phyloP scores from a whole-genome alignment of 2,113 vertebrate species.

The Pongo pygmaeus region DNA sequence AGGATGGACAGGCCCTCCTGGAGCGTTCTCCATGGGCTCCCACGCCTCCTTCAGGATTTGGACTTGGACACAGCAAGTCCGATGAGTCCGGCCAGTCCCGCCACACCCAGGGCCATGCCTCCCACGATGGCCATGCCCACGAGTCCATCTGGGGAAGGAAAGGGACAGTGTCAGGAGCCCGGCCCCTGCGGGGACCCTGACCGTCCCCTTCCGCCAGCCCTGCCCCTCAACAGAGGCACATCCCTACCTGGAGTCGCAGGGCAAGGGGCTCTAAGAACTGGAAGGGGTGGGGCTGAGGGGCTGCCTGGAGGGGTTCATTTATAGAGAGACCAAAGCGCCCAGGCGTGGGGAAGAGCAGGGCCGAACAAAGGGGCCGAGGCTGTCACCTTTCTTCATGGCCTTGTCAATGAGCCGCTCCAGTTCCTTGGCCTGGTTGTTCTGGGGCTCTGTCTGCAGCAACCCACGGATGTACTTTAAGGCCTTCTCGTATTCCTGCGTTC shows the following conservation, averaged over 20 bases:
- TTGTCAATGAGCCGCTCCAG: conserved; percentile 92
- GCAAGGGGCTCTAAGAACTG: neutral
- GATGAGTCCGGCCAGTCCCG: conserved; percentile 91
- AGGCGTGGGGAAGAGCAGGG: neutral
- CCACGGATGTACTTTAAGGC: conserved; percentile 91
- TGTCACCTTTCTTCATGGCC: conserved; percentile 92
- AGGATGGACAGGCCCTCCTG: neutral
- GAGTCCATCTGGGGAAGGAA: conserved; percentile 88
- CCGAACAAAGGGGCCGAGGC: neutral
- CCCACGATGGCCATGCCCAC: conserved; percentile 96
- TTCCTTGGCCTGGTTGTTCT: conserved; percentile 92
- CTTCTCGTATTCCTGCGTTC: conserved; percentile 91
- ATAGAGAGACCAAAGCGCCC: neutral
- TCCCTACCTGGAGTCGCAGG: neutral
- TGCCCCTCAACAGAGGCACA: neutral
- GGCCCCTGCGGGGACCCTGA: neutral
- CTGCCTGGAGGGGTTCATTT: neutral
- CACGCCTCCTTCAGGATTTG: conserved; percentile 84
- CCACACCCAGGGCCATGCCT: conserved; percentile 91
- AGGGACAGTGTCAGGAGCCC: neutral
- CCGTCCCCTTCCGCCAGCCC: neutral
- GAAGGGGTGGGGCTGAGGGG: neutral
- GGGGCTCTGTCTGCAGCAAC: conserved; percentile 90
- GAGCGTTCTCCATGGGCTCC: neutral
- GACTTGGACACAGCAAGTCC: conserved; percentile 92